Evolutionary conservation across 1,140 invertebrate species (phyloP).

Genomic region (Calephelis nemesis): DNA sequence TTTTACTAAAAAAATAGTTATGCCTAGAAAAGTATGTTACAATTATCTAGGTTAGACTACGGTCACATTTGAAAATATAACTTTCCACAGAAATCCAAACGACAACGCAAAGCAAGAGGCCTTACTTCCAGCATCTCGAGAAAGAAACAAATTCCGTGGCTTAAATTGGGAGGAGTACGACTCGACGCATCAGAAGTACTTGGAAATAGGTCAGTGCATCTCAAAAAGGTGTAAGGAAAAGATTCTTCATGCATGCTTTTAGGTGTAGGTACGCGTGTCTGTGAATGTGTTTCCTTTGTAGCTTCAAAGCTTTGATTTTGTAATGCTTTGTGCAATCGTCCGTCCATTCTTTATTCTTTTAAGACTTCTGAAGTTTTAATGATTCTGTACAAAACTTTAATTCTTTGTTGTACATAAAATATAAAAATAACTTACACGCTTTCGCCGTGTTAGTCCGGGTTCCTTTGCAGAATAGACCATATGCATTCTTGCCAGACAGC

Average conservation of each 20-base stretch:
- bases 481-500: too few species aligned
- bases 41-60: too few species aligned
- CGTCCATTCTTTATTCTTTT: background rate
- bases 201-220: constrained; percentile 90
- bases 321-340: background rate
- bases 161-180: constrained; percentile 95
- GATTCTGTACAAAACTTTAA: too few species aligned
- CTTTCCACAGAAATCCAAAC: constrained; percentile 89
- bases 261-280: constrained; percentile 7
- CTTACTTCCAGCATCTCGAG: constrained; percentile 86
- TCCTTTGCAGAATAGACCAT: too few species aligned
- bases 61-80: background rate
- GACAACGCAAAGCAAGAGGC: constrained; percentile 87
- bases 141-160: constrained; percentile 89
- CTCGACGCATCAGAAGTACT: constrained; percentile 93
- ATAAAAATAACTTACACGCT: too few species aligned
- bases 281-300: constrained; percentile 4
- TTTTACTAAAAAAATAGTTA: too few species aligned
- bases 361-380: background rate
- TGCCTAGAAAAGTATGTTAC: too few species aligned
- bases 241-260: constrained; percentile 19
- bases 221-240: constrained; percentile 22
- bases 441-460: too few species aligned
- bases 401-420: too few species aligned
- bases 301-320: constrained; percentile 18